Conservation (phyloP, 2,113 vertebrate species). For the Pholis gunnellus region DNA sequence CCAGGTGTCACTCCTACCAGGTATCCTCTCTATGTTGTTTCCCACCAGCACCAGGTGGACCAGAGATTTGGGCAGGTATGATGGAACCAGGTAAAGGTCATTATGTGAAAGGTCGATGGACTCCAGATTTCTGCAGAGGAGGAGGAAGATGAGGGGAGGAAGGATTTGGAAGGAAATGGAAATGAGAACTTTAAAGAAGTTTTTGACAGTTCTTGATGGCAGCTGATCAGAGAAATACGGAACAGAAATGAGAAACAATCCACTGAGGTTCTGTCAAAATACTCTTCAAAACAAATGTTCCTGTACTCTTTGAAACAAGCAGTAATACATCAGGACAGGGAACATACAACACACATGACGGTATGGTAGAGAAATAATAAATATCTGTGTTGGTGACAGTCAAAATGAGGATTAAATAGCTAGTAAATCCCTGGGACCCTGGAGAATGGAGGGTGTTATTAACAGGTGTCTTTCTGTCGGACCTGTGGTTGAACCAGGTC, state of each 20-base stretch:
- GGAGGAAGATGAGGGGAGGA: not conserved
- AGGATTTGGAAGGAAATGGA: not conserved
- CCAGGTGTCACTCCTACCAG: constrained; percentile 67
- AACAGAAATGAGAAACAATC: not conserved
- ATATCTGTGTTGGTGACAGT: not conserved
- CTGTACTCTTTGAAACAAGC: not conserved
- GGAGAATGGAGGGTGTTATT: not conserved
- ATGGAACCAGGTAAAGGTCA: constrained; percentile 93
- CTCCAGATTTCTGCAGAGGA: constrained; percentile 89
- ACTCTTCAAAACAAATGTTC: not conserved
- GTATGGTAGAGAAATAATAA: not conserved
- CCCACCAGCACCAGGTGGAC: constrained; percentile 93
- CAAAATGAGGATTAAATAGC: not conserved
- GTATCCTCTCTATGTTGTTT: constrained; percentile 95
- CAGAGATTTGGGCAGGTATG: constrained; percentile 93
- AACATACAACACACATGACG: not conserved
- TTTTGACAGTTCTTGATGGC: not conserved
- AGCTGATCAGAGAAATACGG: not conserved
- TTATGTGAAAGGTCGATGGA: constrained; percentile 96
- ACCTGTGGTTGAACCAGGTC: constrained; percentile 97
- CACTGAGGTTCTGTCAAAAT: too few species aligned
- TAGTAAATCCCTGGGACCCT: not conserved
- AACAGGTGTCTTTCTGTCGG: constrained; percentile 39
- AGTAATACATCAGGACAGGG: not conserved
- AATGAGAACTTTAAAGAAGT: not conserved